Conservation (phyloP, 2,797 vertebrate genomes). For the Coracias cyanogaster region DNA sequence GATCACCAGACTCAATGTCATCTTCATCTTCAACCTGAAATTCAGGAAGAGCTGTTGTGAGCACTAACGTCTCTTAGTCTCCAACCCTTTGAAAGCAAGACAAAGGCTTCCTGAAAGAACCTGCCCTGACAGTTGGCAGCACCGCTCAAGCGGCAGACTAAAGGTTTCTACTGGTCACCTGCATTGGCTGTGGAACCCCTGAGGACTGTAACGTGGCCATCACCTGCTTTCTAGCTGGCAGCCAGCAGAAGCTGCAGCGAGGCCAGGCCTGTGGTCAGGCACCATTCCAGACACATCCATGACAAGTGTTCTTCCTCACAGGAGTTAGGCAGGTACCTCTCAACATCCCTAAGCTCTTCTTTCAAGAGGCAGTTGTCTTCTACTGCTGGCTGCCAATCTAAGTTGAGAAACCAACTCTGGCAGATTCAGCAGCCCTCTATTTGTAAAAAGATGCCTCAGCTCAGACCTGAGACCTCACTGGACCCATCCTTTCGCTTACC, state of each 20-base stretch:
- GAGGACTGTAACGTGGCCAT: too few species aligned
- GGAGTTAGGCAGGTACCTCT: not conserved
- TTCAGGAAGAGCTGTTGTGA: not conserved
- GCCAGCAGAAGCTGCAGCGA: not conserved
- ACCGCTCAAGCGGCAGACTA: not conserved
- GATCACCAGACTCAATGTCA: constrained; percentile 91
- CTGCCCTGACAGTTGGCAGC: too few species aligned
- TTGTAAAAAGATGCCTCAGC: accelerated
- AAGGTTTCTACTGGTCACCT: not conserved
- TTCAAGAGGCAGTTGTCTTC: not conserved
- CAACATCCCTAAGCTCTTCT: not conserved
- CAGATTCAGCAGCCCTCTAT: not conserved
- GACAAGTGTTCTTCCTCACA: not conserved
- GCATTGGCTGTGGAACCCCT: not conserved
- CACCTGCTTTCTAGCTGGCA: not conserved
- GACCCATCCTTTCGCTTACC: constrained; percentile 74
- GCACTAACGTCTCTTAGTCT: not conserved
- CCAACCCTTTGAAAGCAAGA: not conserved
- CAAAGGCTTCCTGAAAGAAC: not conserved
- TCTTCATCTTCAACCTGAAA: constrained; percentile 94
- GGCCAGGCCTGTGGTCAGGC: not conserved
- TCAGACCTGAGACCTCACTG: not conserved
- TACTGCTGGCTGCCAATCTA: accelerated
- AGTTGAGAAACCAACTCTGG: not conserved
- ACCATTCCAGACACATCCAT: accelerated